A percentile compares a stretch with the other conserved stretches of the same genome.
Evolutionary conservation across 2,113 vertebrate species (phyloP).

Genomic region (Amblyopsis rosae): DNA sequence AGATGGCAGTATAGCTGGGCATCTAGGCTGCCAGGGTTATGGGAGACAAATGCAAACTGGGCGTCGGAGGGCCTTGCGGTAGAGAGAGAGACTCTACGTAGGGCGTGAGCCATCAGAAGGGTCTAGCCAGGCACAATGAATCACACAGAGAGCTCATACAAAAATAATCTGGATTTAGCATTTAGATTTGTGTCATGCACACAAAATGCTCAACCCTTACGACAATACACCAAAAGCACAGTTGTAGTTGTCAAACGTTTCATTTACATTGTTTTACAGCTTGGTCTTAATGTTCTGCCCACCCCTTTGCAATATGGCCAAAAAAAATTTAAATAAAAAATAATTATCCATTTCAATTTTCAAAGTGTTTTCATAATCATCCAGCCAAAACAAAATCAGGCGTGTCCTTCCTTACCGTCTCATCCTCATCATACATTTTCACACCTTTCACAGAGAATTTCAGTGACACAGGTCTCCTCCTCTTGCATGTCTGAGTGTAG

Average conservation of each 20-base stretch:
- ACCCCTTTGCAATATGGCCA: too few relatives aligned
- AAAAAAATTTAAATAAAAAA: too few relatives aligned
- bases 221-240: too few relatives aligned
- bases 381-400: too few relatives aligned
- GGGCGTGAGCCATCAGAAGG: constrained; percentile 92
- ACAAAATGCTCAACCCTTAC: too few relatives aligned
- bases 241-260: too few relatives aligned
- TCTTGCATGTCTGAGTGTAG: constrained; percentile 76
- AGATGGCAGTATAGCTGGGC: constrained; percentile 89
- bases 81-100: constrained; percentile 85
- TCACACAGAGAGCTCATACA: background rate
- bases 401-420: constrained; percentile 72
- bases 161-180: too few relatives aligned
- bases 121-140: constrained; percentile 64
- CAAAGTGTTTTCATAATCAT: too few relatives aligned
- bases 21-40: constrained; percentile 81
- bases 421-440: constrained; percentile 89
- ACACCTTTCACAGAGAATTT: constrained; percentile 91
- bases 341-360: too few relatives aligned
- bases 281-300: too few relatives aligned
- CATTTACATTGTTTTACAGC: too few relatives aligned
- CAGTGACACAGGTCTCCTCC: constrained; percentile 79
- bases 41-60: constrained; percentile 92
- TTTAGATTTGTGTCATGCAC: too few relatives aligned
- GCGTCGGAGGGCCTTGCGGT: constrained; percentile 76